Base-by-base conservation (phyloP, 2,888 invertebrate species). In the Helicoverpa assulta region DNA sequence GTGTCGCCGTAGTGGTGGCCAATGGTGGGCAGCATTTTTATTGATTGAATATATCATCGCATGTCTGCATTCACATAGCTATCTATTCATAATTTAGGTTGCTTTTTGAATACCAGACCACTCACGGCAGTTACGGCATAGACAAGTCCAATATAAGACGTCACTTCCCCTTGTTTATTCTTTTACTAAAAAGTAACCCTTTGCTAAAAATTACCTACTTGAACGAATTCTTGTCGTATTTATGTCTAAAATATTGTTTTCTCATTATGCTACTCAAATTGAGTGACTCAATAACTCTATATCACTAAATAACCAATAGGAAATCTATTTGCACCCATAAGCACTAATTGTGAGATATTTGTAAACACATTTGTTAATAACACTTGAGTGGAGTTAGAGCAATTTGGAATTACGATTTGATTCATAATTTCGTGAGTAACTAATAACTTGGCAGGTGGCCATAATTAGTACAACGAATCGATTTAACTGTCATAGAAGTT, bases 381-480 rank as follows among this genome's bases (percentile, higher is more conserved):
- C 47, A 57, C 26, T 59, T 66, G 60, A 29, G 75, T 57, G 64
- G 60, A 29, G 75, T 70, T 66, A 70, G 8, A 43, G 26, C 60
- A 63, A 68, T 77, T 69, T 53, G 71, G 58, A 79, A 76, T 59
- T 76, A 75, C 66, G 58, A 55, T 78, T 73, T 80, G 76, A 78
- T 75, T 82, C 76, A 81, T 79, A 80, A 84, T 79, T 81, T 71
- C 47, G 75, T 70, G 68, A 78, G 81, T 77, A 40, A 12, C 40
- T 40, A 73, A 78, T 81, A 58, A 81, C 78, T 89, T 89, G 87
- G 89, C 86, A 84, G 72, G 50, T 58, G 65, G 82, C 82, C 86
- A 87, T 83, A 82, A 80, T 78, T 74, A 58, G 62, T 65, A 77
- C 53, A 69, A 68, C 54, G 47, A 74, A 79, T 80, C 52, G 58